phyloP scores from a whole-genome alignment of 2,888 invertebrate species.

The Oscheius sp. region DNA sequence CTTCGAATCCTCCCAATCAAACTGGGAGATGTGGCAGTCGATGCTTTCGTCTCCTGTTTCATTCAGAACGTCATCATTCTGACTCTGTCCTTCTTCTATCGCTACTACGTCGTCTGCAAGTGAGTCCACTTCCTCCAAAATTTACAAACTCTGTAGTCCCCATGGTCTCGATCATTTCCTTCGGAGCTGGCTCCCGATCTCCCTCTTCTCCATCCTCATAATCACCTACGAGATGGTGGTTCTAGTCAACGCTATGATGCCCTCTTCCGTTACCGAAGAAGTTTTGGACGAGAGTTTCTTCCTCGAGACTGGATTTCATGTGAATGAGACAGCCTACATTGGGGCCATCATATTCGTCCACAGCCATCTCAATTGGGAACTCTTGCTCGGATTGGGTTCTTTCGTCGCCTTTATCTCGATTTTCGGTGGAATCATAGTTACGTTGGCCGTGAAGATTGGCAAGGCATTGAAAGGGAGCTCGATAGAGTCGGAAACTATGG shows the following conservation, averaged over 20 bases:
- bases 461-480: neutral
- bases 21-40: neutral
- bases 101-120: constrained; percentile 8
- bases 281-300: neutral
- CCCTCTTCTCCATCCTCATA: neutral
- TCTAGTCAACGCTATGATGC: constrained; percentile 1
- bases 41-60: neutral
- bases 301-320: neutral
- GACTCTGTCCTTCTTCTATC: constrained; percentile 11
- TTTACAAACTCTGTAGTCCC: neutral
- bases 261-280: neutral
- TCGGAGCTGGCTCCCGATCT: neutral
- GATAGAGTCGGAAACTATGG: neutral
- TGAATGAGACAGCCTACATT: constrained; percentile 8
- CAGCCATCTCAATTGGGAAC: constrained; percentile 3
- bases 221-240: neutral
- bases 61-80: constrained; percentile 14
- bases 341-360: neutral
- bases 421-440: neutral
- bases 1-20: neutral
- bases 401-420: neutral
- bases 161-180: neutral
- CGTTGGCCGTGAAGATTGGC: neutral
- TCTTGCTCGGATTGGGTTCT: constrained; percentile 1
- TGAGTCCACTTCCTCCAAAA: neutral